A percentile compares a stretch with the other conserved stretches of the same genome.
Conservation (phyloP, 2,113 vertebrate species). For the Sinocyclocheilus anshuiensis region DNA sequence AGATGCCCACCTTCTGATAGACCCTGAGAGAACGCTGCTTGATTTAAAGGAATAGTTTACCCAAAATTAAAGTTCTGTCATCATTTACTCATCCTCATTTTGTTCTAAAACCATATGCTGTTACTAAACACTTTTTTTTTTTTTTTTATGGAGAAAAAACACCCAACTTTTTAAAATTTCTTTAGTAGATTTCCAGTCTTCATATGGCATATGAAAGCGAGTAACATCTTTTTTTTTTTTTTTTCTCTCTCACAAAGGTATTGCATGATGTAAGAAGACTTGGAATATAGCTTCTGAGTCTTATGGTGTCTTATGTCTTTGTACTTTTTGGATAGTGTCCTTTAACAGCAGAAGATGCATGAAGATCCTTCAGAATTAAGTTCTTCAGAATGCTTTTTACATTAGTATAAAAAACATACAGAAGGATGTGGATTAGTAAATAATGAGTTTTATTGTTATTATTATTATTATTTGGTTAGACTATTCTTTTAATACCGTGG, state of each 20-base stretch:
- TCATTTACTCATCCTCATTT: neutral
- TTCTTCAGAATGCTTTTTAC: too few species aligned
- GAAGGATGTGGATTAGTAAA: too few species aligned
- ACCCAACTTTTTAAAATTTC: neutral
- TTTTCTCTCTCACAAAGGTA: neutral
- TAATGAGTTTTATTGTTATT: neutral
- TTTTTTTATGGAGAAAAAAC: neutral
- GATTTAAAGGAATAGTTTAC: neutral
- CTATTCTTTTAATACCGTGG: neutral
- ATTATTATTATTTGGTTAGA: neutral
- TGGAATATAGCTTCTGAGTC: neutral
- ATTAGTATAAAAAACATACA: too few species aligned
- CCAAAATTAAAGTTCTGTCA: neutral
- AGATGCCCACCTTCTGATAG: conserved; percentile 11
- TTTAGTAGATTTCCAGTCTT: neutral
- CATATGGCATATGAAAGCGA: neutral
- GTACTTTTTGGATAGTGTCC: neutral
- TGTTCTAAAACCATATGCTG: neutral
- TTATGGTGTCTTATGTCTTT: neutral
- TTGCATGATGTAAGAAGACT: neutral
- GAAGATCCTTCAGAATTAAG: too few species aligned
- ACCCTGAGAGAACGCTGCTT: conserved; percentile 19
- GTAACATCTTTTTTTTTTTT: neutral
- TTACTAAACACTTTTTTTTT: neutral
- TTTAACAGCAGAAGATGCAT: too few species aligned